Conservation (phyloP, 2,888 invertebrate genomes). For the Bursaphelenchus okinawaensis region DNA sequence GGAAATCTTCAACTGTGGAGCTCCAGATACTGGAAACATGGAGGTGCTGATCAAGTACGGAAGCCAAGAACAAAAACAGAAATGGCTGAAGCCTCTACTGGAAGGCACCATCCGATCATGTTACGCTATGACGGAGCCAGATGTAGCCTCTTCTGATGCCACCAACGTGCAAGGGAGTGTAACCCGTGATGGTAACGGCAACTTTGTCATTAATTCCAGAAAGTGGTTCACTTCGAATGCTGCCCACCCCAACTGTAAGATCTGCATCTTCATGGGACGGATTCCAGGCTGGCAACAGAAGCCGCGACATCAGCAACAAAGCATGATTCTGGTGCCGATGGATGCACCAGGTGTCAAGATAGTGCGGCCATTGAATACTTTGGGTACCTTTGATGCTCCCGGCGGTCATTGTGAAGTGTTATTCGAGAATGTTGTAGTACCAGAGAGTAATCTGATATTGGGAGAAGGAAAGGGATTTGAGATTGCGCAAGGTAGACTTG, state of each 20-base stretch:
- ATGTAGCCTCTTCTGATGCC: constrained; percentile 60
- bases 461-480: constrained; percentile 63
- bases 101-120: constrained; percentile 59
- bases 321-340: constrained; percentile 62
- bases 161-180: constrained; percentile 61
- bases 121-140: constrained; percentile 61
- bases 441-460: constrained; percentile 58
- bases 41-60: constrained; percentile 62
- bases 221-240: constrained; percentile 63
- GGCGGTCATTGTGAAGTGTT: constrained; percentile 61
- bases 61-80: constrained; percentile 58
- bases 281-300: constrained; percentile 43
- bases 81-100: constrained; percentile 59
- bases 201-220: constrained; percentile 60
- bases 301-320: constrained; percentile 59
- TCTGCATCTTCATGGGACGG: constrained; percentile 62
- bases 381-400: constrained; percentile 60
- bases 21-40: constrained; percentile 63
- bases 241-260: constrained; percentile 59
- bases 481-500: constrained; percentile 62
- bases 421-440: constrained; percentile 61
- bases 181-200: constrained; percentile 55
- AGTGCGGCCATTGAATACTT: constrained; percentile 59
- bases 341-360: constrained; percentile 60
- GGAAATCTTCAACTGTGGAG: constrained; percentile 62